Base-by-base conservation (phyloP, 1,140 invertebrate species). In the Grapholita molesta region DNA sequence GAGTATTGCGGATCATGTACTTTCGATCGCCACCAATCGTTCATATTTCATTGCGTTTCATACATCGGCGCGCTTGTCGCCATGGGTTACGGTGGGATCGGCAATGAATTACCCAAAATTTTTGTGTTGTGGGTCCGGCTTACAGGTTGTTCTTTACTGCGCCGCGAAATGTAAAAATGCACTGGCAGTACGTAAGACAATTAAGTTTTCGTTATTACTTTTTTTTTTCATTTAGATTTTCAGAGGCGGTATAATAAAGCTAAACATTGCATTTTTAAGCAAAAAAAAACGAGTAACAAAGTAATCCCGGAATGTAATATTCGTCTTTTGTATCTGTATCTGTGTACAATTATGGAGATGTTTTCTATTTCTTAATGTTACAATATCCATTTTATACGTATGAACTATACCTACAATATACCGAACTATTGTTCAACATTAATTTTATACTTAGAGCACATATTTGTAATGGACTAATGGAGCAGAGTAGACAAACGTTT, bases 41-140 rank as follows among this genome's bases (percentile, higher is more conserved):
- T 61, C 55, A 61, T 61, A 61, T 61, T 61, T 61, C 28, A 57
- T 28, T 25, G 55, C 55, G 55, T 61, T 28, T 61, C 55, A 61
- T 57, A 57, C 55, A 32, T 61, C 55, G 55, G 24, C 24, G 55
- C 55, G 24, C 55, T 32, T 61, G 55, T 61, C 55, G 24, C 55
- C 25, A 61, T 25, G 23, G 5, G 25, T 61, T 28, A 61, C 8
- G 53, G 25, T 35, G 64, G 66, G 42, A 70, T 32, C 15, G 32
- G 70, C 69, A 70, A 79, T 74, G 70, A 75, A 75, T 79, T 64
- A 75, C 69, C 70, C 25, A 38, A 73, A 64, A 66, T 53, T 71
- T n/a, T 61, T 69, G 35, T 12, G 71, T 42, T 53, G 28, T 55
- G 55, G 53, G 55, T 69, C 67, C 69, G 71, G 38, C 72, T 72